Base-by-base conservation (phyloP, 2,888 invertebrate genomes). In the Parnassius mnemosyne region DNA sequence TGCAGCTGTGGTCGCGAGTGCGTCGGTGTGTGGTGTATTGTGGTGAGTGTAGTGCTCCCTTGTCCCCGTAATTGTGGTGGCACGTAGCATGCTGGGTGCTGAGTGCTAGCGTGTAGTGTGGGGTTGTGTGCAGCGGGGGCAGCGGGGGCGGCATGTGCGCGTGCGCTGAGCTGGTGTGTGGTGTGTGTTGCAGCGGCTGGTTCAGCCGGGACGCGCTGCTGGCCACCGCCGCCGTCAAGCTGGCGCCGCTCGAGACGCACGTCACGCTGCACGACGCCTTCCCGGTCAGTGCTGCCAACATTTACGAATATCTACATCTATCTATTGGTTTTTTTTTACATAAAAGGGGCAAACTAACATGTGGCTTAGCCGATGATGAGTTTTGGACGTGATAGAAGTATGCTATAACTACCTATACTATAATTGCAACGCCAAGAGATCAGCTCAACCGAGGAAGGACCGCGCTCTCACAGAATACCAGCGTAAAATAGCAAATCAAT, bases 201-300 rank as follows among this genome's bases (percentile, higher is more conserved):
- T 95, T 99, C 84, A 94, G 97, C 69, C 94, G 96, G 76, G 99
- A 99, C 85, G 92, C 95, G 59, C 89, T 97, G 57, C 91, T 99
- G 61, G 99, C 99, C 41, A 94, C 95, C 3, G 95, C 94, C 12
- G 93, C 92, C 66, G 94, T 98, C 12, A 98, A 98, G 80, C 88
- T 99, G 68, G 96, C 96, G 71, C 95, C 95, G n/a, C 89, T 99
- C 65, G 98, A 99, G 92, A 95, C 95, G 0, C 94, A 95, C 65
- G 97, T 97, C 80, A 96, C 96, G 46, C 83, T 98, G 62, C 99
- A 99, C 81, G 98, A 99, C 66, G 95, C 97, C 1, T 97, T 95
- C 83, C 97, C 98, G 88, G 98, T 98, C 88, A 95, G 96, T 94
- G 41, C 13, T 47, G 11, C 34, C 34, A 34, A 34, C 34, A 34